Evolutionary conservation across 2,888 invertebrate species (phyloP).

Genomic region (Apotomis capreana): DNA sequence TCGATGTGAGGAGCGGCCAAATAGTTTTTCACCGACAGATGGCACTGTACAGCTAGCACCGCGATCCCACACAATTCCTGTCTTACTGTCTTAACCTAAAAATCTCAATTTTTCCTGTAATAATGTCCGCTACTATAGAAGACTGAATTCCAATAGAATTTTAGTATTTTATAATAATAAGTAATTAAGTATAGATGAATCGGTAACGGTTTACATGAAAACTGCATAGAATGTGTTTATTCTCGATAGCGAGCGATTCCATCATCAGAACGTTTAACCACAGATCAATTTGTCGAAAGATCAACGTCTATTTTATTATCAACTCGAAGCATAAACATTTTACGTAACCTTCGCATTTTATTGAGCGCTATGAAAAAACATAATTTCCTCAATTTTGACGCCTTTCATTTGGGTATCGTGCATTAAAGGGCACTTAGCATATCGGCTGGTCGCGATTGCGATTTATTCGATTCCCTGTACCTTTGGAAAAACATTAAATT

Average conservation of each 20-base stretch:
- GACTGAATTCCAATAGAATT: too few species aligned
- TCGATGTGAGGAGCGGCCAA: too few species aligned
- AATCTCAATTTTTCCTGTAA: too few species aligned
- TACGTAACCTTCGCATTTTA: conserved; percentile 32
- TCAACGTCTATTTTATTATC: conserved; percentile 19
- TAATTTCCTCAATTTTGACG: conserved; percentile 47
- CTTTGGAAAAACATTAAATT: conserved; percentile 56
- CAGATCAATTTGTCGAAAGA: conserved; percentile 14
- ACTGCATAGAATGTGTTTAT: too few species aligned
- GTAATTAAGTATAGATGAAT: too few species aligned
- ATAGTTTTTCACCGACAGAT: too few species aligned
- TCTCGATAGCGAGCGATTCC: neutral
- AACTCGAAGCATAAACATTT: conserved; percentile 32
- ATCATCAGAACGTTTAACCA: neutral
- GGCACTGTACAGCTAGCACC: too few species aligned
- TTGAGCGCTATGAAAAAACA: conserved; percentile 39
- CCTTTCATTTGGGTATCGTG: conserved; percentile 51
- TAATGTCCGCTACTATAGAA: too few species aligned
- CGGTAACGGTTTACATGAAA: too few species aligned
- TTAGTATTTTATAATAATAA: too few species aligned
- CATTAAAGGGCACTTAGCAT: conserved; percentile 58
- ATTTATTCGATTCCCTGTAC: conserved; percentile 60
- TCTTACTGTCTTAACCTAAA: too few species aligned
- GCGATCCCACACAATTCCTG: too few species aligned
- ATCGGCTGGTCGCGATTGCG: conserved; percentile 58